Conservation (phyloP, 2,113 vertebrate species). For the Anguilla japonica region DNA sequence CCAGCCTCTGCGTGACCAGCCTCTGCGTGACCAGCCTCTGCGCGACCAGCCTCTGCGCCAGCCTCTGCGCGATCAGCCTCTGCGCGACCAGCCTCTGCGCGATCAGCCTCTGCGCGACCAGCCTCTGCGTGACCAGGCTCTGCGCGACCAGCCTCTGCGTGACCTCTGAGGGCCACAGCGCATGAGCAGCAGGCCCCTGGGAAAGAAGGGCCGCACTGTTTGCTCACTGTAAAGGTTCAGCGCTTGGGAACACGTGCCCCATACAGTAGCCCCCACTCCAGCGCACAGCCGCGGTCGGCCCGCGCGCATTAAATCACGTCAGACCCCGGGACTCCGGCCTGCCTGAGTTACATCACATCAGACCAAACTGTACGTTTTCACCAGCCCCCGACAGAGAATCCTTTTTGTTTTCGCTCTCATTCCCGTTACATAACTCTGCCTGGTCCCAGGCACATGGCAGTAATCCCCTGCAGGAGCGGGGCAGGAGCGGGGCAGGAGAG, state of each 20-base stretch:
- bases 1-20: background rate
- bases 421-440: constrained; percentile 51
- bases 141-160: background rate
- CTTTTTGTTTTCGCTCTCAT: constrained; percentile 50
- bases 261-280: background rate
- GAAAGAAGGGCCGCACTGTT: background rate
- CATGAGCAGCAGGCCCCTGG: background rate
- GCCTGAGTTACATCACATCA: background rate
- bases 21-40: background rate
- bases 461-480: background rate
- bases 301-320: background rate
- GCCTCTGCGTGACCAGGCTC: background rate
- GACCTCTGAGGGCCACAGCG: background rate
- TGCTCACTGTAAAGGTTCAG: background rate
- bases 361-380: background rate
- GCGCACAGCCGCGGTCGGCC: background rate
- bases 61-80: background rate
- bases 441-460: constrained; percentile 18
- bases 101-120: too few relatives aligned
- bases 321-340: too few relatives aligned
- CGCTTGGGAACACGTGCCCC: too few relatives aligned
- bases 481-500: background rate
- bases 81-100: background rate
- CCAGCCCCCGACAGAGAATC: background rate
- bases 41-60: background rate